Conservation (phyloP, 92 coral and sea anemone genomes). For the Montipora capitata region DNA sequence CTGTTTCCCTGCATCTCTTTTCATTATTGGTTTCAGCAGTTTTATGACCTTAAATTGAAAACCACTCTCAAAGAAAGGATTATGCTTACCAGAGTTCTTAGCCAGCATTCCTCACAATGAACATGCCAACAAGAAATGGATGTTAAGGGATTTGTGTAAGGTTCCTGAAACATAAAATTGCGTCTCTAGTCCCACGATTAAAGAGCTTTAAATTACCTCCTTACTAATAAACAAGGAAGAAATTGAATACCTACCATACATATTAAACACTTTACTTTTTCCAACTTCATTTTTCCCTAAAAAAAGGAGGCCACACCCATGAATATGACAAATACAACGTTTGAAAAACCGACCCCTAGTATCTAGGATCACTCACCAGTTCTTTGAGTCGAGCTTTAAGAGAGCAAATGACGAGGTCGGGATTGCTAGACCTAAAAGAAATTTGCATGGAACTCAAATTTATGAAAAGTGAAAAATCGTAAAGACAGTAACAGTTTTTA, state of each 20-base stretch:
- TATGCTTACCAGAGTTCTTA: slow-evolving; percentile 83
- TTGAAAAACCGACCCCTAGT: too few relatives aligned
- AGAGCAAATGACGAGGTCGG: slow-evolving; percentile 83
- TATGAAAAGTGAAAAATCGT: neutral
- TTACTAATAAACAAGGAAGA: neutral
- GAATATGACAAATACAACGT: neutral
- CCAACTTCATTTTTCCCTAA: slow-evolving; percentile 80
- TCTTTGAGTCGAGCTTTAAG: slow-evolving; percentile 82
- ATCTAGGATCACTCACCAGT: slow-evolving; percentile 68
- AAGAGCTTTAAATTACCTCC: too few relatives aligned
- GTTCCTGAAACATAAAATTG: slow-evolving; percentile 65
- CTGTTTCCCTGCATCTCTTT: too few relatives aligned
- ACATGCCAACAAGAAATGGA: slow-evolving; percentile 96
- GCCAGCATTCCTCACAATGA: slow-evolving; percentile 96
- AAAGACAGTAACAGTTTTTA: neutral
- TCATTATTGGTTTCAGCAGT: too few relatives aligned
- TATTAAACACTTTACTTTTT: slow-evolving; percentile 88
- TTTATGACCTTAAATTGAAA: too few relatives aligned
- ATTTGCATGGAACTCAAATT: neutral
- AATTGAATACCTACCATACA: slow-evolving; percentile 82
- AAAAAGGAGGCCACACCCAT: neutral
- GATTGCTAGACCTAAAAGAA: slow-evolving; percentile 64
- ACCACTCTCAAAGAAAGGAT: too few relatives aligned
- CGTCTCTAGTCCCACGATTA: too few relatives aligned
- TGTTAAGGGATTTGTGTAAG: slow-evolving; percentile 85